Percentiles rank a stretch among this genome's conserved stretches.
phyloP scores from a whole-genome alignment of 2,113 vertebrate genomes.

The Drymodes brunneopygia region DNA sequence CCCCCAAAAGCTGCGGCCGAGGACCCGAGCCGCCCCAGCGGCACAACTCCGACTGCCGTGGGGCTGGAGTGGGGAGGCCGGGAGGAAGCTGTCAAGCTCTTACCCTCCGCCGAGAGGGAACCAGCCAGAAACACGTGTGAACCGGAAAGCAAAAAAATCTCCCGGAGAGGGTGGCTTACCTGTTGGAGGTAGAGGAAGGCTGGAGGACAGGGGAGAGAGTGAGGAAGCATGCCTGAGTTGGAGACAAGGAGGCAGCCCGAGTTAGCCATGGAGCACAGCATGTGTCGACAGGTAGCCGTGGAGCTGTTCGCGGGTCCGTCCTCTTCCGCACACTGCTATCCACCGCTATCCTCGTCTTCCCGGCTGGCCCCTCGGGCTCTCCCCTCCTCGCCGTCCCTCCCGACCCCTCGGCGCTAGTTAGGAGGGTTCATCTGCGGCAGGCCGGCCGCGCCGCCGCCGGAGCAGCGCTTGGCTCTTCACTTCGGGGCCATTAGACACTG shows the following conservation, averaged over 20 bases:
- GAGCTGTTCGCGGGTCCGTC: conserved; percentile 65
- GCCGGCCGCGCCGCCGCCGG: conserved; percentile 54
- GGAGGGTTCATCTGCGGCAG: conserved; percentile 59
- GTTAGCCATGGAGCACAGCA: conserved; percentile 97
- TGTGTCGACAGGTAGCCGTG: conserved; percentile 79
- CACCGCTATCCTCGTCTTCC: conserved; percentile 52
- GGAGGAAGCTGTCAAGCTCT: neutral
- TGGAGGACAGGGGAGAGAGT: conserved; percentile 88
- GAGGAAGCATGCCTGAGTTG: conserved; percentile 91
- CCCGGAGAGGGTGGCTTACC: conserved; percentile 80
- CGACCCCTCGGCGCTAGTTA: conserved; percentile 69
- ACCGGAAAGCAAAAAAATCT: conserved; percentile 41
- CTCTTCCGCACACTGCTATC: conserved; percentile 57
- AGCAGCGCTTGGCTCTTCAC: conserved; percentile 71
- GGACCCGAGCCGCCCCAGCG: neutral
- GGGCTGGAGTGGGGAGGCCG: neutral
- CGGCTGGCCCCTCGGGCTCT: conserved; percentile 45
- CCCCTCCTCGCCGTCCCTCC: conserved; percentile 67
- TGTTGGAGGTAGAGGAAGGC: conserved; percentile 96
- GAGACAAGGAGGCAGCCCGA: conserved; percentile 94
- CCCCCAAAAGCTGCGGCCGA: neutral
- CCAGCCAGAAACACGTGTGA: conserved; percentile 66
- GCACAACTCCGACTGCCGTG: neutral
- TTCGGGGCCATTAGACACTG: conserved; percentile 83
- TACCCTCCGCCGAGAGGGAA: neutral